phyloP scores from a whole-genome alignment of 2,113 vertebrate genomes.

The Amblyornis subalaris region DNA sequence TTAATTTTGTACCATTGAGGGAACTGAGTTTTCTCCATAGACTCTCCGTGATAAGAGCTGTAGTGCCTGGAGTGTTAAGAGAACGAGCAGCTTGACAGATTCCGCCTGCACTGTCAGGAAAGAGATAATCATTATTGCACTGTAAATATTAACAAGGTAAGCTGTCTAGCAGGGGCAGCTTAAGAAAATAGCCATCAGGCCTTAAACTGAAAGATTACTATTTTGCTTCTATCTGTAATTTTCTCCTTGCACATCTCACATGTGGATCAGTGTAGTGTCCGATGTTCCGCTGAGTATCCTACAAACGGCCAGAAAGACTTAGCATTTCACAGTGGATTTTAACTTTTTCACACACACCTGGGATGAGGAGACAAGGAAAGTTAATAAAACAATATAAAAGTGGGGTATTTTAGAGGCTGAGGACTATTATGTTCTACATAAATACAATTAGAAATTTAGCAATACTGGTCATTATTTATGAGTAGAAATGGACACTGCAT shows the following conservation, averaged over 20 bases:
- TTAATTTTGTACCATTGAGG: neutral
- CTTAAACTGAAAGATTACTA: neutral
- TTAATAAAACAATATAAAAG: neutral
- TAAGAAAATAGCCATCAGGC: neutral
- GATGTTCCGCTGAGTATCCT: accelerated
- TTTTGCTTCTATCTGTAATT: neutral
- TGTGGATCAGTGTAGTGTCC: neutral
- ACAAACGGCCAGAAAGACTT: neutral
- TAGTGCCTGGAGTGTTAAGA: neutral
- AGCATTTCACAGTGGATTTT: neutral
- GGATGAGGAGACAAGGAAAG: neutral
- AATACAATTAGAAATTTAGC: neutral
- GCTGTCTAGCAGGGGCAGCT: neutral
- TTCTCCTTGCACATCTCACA: neutral
- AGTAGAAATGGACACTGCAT: neutral
- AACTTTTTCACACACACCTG: neutral
- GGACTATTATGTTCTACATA: neutral
- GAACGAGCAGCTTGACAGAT: neutral
- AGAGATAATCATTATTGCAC: neutral
- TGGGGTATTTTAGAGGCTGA: neutral
- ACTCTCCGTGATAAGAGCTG: neutral
- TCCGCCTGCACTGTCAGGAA: neutral
- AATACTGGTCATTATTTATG: neutral
- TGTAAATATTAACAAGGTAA: neutral
- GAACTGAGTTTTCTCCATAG: neutral